phyloP scores from a whole-genome alignment of 2,797 vertebrate species.

The Loriculus beryllinus region DNA sequence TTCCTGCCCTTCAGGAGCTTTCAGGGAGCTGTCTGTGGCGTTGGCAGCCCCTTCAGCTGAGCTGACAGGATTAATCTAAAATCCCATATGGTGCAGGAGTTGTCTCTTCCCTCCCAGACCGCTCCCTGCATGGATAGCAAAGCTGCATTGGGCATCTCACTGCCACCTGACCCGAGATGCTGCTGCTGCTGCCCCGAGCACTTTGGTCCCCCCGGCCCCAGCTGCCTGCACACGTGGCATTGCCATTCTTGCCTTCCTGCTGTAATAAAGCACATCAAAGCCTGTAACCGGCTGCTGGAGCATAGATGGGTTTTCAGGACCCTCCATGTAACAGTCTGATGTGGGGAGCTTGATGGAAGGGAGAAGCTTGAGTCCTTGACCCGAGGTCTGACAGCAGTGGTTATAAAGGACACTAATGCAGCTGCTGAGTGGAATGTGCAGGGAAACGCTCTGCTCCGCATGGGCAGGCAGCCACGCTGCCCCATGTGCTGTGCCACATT shows the following conservation, averaged over 20 bases:
- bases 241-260: neutral
- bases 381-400: neutral
- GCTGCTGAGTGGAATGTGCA: accelerated
- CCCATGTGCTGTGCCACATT: accelerated
- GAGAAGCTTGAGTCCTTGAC: neutral
- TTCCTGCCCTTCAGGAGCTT: neutral
- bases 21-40: neutral
- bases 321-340: accelerated
- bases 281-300: neutral
- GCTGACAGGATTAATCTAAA: slow-evolving; percentile 43
- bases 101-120: slow-evolving; percentile 4
- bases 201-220: neutral
- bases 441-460: accelerated
- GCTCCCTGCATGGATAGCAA: neutral
- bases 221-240: neutral
- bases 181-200: neutral
- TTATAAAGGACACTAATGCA: neutral
- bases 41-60: slow-evolving; percentile 11
- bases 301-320: neutral
- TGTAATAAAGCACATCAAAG: neutral
- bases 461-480: accelerated
- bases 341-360: neutral
- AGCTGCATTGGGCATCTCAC: accelerated
- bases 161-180: neutral
- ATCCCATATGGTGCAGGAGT: slow-evolving; percentile 6